Percentiles rank a stretch among this genome's conserved stretches.
These are phyloP conservation scores for Agrilus mali DNA, from an alignment of 2,888 invertebrate species.

Conservation along the genomic window DNA sequence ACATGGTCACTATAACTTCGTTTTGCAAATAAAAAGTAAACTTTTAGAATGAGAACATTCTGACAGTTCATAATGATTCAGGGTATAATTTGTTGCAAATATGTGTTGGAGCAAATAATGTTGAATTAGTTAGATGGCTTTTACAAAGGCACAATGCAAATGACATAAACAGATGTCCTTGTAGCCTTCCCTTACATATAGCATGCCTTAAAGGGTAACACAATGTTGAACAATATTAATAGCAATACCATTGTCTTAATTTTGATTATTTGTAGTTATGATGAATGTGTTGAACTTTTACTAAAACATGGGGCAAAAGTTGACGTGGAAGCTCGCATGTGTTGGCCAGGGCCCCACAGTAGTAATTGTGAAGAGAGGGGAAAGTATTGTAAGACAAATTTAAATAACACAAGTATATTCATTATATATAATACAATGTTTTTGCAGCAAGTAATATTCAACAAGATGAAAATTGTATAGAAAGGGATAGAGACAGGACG, in stretches of 20 bases:
- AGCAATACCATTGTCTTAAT: background rate
- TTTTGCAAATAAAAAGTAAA: background rate
- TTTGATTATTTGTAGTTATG: conserved; percentile 34
- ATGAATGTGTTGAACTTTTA: conserved; percentile 54
- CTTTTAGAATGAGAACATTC: conserved; percentile 51
- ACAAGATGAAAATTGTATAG: conserved; percentile 40
- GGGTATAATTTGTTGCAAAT: conserved; percentile 62
- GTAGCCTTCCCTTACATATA: conserved; percentile 62
- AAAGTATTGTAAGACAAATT: conserved; percentile 39
- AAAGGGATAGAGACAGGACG: conserved; percentile 29
- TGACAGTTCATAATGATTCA: conserved; percentile 51
- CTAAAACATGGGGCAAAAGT: conserved; percentile 57
- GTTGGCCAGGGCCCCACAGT: conserved; percentile 60
- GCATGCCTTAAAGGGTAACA: conserved; percentile 54
- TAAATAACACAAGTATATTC: background rate
- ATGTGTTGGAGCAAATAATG: conserved; percentile 57
- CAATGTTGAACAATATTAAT: background rate
- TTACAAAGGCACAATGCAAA: conserved; percentile 46
- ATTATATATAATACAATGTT: background rate
- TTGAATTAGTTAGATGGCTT: conserved; percentile 56
- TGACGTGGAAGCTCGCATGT: conserved; percentile 61
- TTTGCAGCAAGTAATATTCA: conserved; percentile 26
- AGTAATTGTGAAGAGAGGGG: conserved; percentile 58
- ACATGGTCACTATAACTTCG: too few relatives aligned
- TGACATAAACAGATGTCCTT: conserved; percentile 57